phyloP scores from a whole-genome alignment of 2,797 vertebrate species.

The Coendou prehensilis region DNA sequence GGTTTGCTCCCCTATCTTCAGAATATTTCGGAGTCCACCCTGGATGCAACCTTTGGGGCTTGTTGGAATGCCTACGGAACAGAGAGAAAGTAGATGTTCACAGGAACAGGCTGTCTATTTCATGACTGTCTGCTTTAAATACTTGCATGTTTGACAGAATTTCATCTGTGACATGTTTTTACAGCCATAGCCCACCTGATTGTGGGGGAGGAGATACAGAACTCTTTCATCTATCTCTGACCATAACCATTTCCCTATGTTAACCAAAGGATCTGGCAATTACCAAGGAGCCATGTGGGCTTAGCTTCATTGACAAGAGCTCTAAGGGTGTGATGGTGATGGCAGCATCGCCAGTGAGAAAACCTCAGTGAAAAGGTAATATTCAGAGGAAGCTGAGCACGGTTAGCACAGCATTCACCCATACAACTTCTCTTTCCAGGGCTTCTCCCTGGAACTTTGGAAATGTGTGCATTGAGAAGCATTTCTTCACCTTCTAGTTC shows the following conservation, averaged over 20 bases:
- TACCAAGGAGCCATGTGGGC: background rate
- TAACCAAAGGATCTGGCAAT: background rate
- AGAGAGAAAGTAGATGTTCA: background rate
- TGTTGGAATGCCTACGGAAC: background rate
- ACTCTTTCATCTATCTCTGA: conserved; percentile 9
- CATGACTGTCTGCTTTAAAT: background rate
- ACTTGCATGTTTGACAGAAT: background rate
- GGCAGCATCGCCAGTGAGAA: background rate
- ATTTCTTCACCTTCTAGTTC: conserved; percentile 1
- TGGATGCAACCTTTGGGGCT: conserved; percentile 6
- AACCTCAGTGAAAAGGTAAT: background rate
- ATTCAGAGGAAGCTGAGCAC: background rate
- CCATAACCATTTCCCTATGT: background rate
- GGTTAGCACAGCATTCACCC: background rate
- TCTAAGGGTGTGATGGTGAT: background rate
- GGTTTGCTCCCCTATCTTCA: conserved; percentile 1
- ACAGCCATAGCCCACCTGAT: background rate
- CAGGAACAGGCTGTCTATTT: background rate
- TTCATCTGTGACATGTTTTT: conserved; percentile 14
- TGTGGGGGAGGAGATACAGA: background rate
- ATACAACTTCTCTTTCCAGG: background rate
- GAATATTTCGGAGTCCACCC: background rate
- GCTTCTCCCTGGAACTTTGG: background rate
- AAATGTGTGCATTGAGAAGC: conserved; percentile 3
- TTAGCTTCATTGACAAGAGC: conserved; percentile 34